Evolutionary conservation across 2,113 vertebrate species (phyloP).

Genomic region (Parus major): DNA sequence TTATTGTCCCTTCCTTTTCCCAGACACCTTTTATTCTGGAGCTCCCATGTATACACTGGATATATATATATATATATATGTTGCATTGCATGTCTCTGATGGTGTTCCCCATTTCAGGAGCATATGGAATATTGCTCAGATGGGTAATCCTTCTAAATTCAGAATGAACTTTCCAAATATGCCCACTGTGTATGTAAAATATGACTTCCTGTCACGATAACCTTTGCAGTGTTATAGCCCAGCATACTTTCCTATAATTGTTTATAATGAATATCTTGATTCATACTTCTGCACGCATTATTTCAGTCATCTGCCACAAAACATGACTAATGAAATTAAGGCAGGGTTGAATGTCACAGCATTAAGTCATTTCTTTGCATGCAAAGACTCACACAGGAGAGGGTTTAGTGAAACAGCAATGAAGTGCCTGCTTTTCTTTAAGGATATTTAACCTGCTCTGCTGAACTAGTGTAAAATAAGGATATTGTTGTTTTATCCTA

Average conservation of each 20-base stretch:
- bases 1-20: background rate
- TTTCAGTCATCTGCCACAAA: slow-evolving; percentile 14
- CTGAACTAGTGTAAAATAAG: background rate
- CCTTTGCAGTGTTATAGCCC: slow-evolving; percentile 33
- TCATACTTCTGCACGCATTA: slow-evolving; percentile 6
- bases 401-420: background rate
- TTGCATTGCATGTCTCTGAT: background rate
- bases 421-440: background rate
- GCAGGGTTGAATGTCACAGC: background rate
- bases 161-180: slow-evolving; percentile 30
- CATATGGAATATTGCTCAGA: slow-evolving; percentile 23
- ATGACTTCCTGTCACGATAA: slow-evolving; percentile 55
- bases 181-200: slow-evolving; percentile 40
- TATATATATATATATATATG: background rate
- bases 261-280: slow-evolving; percentile 41
- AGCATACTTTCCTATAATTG: slow-evolving; percentile 54
- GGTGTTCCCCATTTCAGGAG: background rate
- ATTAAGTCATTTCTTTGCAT: background rate
- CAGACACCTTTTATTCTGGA: background rate
- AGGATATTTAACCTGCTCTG: background rate
- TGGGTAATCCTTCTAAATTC: slow-evolving; percentile 39
- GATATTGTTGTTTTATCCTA: background rate
- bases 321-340: slow-evolving; percentile 32
- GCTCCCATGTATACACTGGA: background rate
- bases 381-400: background rate